Evolutionary conservation across 2,797 vertebrate genomes (phyloP).

Genomic region (Dendrocincla tyrannina): DNA sequence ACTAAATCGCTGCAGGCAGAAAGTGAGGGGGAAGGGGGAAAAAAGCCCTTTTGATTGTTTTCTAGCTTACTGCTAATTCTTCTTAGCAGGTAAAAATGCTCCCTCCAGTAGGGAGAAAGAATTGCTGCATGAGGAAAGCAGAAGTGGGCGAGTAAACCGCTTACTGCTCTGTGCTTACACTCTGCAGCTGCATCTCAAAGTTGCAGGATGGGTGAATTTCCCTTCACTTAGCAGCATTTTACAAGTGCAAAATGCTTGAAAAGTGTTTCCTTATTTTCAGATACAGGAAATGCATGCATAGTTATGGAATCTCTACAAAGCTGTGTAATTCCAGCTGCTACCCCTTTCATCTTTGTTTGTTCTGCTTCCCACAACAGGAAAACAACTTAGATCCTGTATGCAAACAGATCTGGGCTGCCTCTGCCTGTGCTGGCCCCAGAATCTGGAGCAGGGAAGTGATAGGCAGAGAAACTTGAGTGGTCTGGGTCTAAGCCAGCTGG

Average conservation of each 20-base stretch:
- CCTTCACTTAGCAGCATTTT: neutral
- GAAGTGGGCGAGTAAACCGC: neutral
- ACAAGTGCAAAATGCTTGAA: neutral
- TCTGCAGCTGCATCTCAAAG: neutral
- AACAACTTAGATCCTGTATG: neutral
- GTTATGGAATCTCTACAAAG: neutral
- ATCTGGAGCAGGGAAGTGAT: slow-evolving; percentile 4
- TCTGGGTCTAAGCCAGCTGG: slow-evolving; percentile 4
- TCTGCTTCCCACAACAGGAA: neutral
- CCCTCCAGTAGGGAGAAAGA: neutral
- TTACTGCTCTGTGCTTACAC: neutral
- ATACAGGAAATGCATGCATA: neutral
- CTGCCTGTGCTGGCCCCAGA: neutral
- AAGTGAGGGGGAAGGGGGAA: neutral
- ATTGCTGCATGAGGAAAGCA: neutral
- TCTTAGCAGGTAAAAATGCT: neutral
- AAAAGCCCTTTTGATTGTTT: neutral
- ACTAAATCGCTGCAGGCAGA: neutral
- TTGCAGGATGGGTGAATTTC: neutral
- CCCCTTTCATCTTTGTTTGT: neutral
- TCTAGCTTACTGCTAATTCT: neutral
- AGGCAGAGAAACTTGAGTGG: neutral
- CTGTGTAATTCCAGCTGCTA: slow-evolving; percentile 4
- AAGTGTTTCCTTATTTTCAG: neutral
- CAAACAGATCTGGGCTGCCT: slow-evolving; percentile 4